Conservation (phyloP, 2,888 invertebrate species). For the Mythimna vitellina region DNA sequence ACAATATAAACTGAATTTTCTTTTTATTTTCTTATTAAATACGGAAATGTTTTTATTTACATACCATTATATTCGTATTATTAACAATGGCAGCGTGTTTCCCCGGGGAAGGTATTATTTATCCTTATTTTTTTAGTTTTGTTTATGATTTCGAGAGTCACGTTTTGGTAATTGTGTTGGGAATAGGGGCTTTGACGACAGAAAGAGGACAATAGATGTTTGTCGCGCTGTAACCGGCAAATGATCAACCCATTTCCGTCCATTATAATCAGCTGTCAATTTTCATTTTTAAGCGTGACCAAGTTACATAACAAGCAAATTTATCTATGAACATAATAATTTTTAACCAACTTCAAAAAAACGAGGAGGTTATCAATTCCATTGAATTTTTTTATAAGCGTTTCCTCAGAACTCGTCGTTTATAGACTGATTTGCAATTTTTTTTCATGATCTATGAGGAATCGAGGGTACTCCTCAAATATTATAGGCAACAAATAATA, state of each 20-base stretch:
- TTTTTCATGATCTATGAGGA: too few relatives aligned
- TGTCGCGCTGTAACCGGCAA: not conserved
- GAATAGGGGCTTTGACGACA: not conserved
- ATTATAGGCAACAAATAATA: too few relatives aligned
- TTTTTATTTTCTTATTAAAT: conserved; percentile 3
- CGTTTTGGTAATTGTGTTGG: conserved; percentile 32
- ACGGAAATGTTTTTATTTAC: conserved; percentile 9
- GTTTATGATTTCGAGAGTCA: not conserved
- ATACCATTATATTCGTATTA: conserved; percentile 33
- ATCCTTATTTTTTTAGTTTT: conserved; percentile 26
- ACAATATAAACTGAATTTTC: not conserved
- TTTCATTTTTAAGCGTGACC: not conserved
- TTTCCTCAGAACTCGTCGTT: too few relatives aligned
- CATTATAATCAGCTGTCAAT: conserved; percentile 2
- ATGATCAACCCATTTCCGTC: not conserved
- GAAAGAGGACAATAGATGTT: conserved; percentile 2
- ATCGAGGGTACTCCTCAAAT: too few relatives aligned
- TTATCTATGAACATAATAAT: too few relatives aligned
- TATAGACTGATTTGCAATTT: too few relatives aligned
- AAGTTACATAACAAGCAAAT: not conserved
- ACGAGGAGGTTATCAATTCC: too few relatives aligned
- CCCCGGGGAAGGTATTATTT: conserved; percentile 17
- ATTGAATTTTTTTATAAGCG: too few relatives aligned
- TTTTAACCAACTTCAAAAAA: too few relatives aligned
- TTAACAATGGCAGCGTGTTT: conserved; percentile 8